phyloP scores from a whole-genome alignment of 2,888 invertebrate species.

The Apotomis capreana region DNA sequence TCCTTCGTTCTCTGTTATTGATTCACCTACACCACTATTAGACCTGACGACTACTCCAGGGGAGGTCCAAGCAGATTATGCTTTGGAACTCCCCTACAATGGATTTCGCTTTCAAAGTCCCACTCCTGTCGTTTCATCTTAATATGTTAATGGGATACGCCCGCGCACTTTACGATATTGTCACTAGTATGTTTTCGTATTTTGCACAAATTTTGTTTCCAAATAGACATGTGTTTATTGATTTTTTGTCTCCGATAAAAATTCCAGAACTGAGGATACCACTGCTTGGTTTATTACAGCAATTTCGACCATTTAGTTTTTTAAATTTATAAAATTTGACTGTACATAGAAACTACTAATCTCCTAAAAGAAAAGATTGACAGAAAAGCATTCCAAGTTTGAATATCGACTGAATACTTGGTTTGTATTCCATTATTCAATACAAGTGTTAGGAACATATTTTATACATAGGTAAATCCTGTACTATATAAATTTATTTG shows the following conservation, averaged over 20 bases:
- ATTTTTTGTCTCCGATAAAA: conserved; percentile 42
- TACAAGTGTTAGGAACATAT: not conserved
- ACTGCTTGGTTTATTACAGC: conserved; percentile 8
- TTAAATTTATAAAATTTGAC: not conserved
- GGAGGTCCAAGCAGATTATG: conserved; percentile 78
- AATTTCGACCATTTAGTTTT: conserved; percentile 3
- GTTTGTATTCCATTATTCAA: not conserved
- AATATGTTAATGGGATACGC: conserved; percentile 67
- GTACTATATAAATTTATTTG: conserved; percentile 12
- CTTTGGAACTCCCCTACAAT: conserved; percentile 77
- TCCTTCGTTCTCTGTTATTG: conserved; percentile 60
- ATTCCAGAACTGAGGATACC: conserved; percentile 6
- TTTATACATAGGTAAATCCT: not conserved
- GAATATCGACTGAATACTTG: no score
- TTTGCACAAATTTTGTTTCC: conserved; percentile 70
- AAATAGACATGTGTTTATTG: conserved; percentile 62
- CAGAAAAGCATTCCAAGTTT: no score
- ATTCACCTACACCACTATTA: conserved; percentile 61
- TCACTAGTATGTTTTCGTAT: conserved; percentile 65
- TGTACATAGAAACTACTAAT: no score
- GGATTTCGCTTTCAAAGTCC: conserved; percentile 80
- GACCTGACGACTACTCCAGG: conserved; percentile 72
- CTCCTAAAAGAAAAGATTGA: no score
- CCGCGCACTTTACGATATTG: conserved; percentile 60
- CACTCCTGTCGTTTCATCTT: conserved; percentile 80